Percentiles rank a stretch among this genome's conserved stretches.
These are phyloP conservation scores for Hydra vulgaris DNA, from an alignment of 30 jellyfish, hydroid and myxozoan species.

Conservation along the genomic window DNA sequence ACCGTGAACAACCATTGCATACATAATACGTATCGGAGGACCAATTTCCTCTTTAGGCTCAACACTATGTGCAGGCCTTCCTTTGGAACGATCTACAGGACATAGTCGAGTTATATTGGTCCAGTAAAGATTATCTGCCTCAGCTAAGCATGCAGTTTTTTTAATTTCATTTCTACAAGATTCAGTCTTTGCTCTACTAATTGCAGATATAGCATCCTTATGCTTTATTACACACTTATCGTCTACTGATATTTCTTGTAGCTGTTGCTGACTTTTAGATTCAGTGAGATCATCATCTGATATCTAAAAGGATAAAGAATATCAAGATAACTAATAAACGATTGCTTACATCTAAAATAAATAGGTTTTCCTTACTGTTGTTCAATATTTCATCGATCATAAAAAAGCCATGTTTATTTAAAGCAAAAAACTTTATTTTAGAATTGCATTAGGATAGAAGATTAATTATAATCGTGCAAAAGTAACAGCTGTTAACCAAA, in stretches of 20 bases:
- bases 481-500: too few relatives aligned
- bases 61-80: constrained; percentile 87
- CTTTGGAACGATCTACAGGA: constrained; percentile 64
- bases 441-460: too few relatives aligned
- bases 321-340: too few relatives aligned
- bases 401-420: too few relatives aligned
- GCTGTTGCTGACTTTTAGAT: neutral
- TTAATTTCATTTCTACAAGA: constrained; percentile 63
- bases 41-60: constrained; percentile 69
- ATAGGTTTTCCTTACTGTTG: too few relatives aligned
- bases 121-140: constrained; percentile 45
- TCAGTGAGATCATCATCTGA: neutral
- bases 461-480: too few relatives aligned
- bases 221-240: constrained; percentile 53
- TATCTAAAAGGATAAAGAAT: neutral
- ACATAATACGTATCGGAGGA: constrained; percentile 70
- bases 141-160: constrained; percentile 47
- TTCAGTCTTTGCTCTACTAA: constrained; percentile 59
- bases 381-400: too few relatives aligned
- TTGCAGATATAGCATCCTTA: constrained; percentile 91
- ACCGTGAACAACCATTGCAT: constrained; percentile 80
- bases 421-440: too few relatives aligned
- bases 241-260: constrained; percentile 27
- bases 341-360: too few relatives aligned
- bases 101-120: constrained; percentile 66